A percentile compares a stretch with the other conserved stretches of the same genome.
Evolutionary conservation across 2,797 vertebrate genomes (phyloP).

Genomic region (Peromyscus eremicus): DNA sequence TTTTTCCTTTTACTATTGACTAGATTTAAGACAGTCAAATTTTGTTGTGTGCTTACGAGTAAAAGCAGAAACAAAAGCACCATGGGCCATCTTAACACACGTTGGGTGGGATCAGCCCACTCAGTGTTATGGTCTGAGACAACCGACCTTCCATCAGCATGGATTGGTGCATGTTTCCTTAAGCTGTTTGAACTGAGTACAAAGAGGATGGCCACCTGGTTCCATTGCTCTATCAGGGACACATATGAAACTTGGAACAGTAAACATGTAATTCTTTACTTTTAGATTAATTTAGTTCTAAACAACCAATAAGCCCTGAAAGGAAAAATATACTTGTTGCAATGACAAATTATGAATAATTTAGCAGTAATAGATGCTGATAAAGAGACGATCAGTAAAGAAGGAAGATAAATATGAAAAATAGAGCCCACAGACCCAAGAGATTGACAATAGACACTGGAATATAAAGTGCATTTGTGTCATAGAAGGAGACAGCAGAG

Average conservation of each 20-base stretch:
- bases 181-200: not conserved
- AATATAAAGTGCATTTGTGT: not conserved
- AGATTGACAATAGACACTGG: not conserved
- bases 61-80: not conserved
- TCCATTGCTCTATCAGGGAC: not conserved
- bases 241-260: not conserved
- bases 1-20: not conserved
- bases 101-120: not conserved
- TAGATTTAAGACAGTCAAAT: not conserved
- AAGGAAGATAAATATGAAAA: conserved; percentile 37
- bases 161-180: not conserved
- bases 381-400: conserved; percentile 32
- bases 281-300: conserved; percentile 25
- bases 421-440: not conserved
- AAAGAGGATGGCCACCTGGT: not conserved
- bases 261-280: not conserved
- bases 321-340: not conserved
- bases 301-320: not conserved
- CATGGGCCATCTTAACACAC: not conserved
- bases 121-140: not conserved
- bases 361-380: not conserved
- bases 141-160: not conserved
- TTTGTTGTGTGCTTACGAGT: not conserved
- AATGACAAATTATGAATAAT: not conserved
- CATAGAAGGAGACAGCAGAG: not conserved